phyloP scores from a whole-genome alignment of 2,113 vertebrate species.

The Terrapene triunguis region DNA sequence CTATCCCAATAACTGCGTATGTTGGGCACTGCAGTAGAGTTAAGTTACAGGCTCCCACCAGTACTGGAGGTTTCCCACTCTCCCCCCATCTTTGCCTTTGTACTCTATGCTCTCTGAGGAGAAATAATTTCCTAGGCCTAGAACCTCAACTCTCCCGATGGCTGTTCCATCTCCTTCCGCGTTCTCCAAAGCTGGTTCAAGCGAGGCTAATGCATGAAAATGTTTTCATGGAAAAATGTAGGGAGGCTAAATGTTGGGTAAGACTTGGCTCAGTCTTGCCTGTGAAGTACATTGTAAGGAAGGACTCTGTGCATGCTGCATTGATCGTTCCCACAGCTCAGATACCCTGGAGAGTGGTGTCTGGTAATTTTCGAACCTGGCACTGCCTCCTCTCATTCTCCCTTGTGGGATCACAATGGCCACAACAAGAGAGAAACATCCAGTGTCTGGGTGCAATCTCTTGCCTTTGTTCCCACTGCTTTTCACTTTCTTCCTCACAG shows the following conservation, averaged over 20 bases:
- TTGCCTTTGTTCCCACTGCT: background rate
- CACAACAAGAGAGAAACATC: background rate
- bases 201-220: background rate
- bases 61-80: accelerated
- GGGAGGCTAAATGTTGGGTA: background rate
- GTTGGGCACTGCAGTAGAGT: background rate
- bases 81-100: accelerated
- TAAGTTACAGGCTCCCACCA: background rate
- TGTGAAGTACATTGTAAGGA: background rate
- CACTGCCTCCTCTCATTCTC: background rate
- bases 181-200: background rate
- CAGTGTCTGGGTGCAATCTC: background rate
- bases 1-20: accelerated
- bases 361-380: background rate
- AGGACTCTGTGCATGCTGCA: background rate
- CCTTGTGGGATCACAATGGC: background rate
- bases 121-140: background rate
- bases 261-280: background rate
- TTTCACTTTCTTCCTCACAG: conserved; percentile 46
- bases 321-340: background rate
- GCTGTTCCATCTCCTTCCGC: background rate
- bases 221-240: background rate
- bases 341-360: background rate
- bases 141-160: background rate
- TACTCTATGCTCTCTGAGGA: background rate